Conservation (phyloP, 2,888 invertebrate genomes). For the Erannis defoliaria region DNA sequence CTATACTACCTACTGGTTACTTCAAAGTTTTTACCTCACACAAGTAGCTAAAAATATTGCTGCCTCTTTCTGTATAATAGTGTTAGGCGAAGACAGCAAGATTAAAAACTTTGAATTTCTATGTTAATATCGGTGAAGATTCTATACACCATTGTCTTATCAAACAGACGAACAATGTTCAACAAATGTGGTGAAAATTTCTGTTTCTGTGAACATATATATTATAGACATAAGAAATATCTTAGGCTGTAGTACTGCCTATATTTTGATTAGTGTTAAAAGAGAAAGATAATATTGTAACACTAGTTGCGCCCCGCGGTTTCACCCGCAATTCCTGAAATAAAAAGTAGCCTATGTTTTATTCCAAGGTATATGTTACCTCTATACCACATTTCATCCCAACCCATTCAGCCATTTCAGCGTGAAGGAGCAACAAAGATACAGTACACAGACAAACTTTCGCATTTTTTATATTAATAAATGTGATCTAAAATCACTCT, state of each 20-base stretch:
- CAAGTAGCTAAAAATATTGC: background rate
- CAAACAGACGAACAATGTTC: background rate
- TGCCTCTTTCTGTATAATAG: background rate
- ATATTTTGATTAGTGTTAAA: background rate
- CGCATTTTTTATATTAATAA: background rate
- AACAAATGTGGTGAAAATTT: too few species aligned
- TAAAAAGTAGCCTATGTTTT: too few species aligned
- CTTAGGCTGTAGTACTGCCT: background rate
- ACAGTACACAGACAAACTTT: too few species aligned
- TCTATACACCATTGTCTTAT: background rate
- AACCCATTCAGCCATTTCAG: too few species aligned
- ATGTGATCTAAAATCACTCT: too few species aligned
- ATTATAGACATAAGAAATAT: too few species aligned
- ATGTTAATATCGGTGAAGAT: background rate
- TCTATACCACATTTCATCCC: too few species aligned
- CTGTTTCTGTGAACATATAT: too few species aligned
- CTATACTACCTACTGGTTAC: conserved; percentile 16
- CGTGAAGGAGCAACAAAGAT: too few species aligned
- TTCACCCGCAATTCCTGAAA: too few species aligned
- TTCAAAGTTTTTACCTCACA: background rate
- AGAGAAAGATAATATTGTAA: background rate
- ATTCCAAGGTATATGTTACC: too few species aligned
- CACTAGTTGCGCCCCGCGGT: too few species aligned
- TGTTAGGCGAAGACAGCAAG: background rate
- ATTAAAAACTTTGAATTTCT: background rate